Conservation (phyloP, 2,797 vertebrate genomes). For the Peromyscus melanophrys region DNA sequence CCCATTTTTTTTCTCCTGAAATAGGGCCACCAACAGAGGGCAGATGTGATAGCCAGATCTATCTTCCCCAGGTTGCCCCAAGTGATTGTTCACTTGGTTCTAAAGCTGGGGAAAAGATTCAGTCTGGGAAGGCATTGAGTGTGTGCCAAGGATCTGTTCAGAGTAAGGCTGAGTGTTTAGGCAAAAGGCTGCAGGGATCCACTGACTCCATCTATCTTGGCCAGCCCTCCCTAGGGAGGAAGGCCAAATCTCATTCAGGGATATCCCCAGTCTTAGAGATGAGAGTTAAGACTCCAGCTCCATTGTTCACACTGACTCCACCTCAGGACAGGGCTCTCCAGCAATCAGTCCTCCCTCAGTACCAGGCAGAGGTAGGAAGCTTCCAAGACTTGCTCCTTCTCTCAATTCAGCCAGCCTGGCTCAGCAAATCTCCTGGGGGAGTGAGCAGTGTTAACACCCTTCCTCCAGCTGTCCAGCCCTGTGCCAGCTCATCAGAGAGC, state of each 20-base stretch:
- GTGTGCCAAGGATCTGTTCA: constrained; percentile 93
- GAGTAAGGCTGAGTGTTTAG: constrained; percentile 93
- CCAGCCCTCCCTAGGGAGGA: neutral
- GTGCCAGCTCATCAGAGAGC: constrained; percentile 93
- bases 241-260: constrained; percentile 88
- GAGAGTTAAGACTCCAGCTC: constrained; percentile 92
- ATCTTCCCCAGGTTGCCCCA: neutral
- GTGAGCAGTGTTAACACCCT: constrained; percentile 91
- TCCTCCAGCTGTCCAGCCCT: constrained; percentile 93
- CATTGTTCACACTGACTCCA: constrained; percentile 93
- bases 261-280: constrained; percentile 89
- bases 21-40: constrained; percentile 91
- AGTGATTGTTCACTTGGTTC: constrained; percentile 91
- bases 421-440: constrained; percentile 93
- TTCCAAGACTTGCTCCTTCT: neutral
- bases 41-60: constrained; percentile 86
- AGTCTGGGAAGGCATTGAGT: constrained; percentile 90
- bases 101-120: constrained; percentile 93
- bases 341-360: constrained; percentile 61
- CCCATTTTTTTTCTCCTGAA: constrained; percentile 92
- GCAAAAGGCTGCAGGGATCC: constrained; percentile 94
- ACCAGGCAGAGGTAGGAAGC: neutral
- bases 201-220: constrained; percentile 86
- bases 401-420: neutral
- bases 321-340: constrained; percentile 89